Conservation (phyloP, 2,888 invertebrate genomes). For the Halictus quadricinctus region DNA sequence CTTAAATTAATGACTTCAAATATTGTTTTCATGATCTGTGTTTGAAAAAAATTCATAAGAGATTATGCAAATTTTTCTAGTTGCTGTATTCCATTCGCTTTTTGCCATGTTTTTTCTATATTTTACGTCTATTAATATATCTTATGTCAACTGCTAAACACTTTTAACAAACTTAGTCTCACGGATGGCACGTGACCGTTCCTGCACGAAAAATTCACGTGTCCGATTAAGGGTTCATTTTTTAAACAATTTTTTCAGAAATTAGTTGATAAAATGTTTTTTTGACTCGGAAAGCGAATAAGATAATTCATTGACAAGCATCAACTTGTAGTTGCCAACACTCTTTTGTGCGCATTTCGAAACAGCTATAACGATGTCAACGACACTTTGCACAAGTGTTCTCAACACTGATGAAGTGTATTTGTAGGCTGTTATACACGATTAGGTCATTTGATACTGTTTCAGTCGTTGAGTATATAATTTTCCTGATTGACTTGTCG, state of each 20-base stretch:
- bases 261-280: not conserved
- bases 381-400: conserved; percentile 52
- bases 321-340: not conserved
- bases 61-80: too few species aligned
- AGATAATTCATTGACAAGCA: not conserved
- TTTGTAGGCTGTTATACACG: conserved; percentile 41
- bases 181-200: too few species aligned
- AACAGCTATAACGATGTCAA: conserved; percentile 34
- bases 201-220: too few species aligned
- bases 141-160: too few species aligned
- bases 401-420: conserved; percentile 31
- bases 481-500: too few species aligned
- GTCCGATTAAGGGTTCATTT: not conserved
- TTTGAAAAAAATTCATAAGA: too few species aligned
- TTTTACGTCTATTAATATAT: too few species aligned
- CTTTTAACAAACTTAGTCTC: too few species aligned
- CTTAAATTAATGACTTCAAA: too few species aligned
- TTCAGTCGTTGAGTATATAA: conserved; percentile 13
- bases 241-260: not conserved
- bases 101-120: too few species aligned
- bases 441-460: conserved; percentile 39
- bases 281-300: not conserved
- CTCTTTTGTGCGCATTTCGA: conserved; percentile 14
- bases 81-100: too few species aligned
- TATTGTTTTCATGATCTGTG: too few species aligned